Evolutionary conservation across 1,140 invertebrate species (phyloP).

Genomic region (Apis laboriosa): DNA sequence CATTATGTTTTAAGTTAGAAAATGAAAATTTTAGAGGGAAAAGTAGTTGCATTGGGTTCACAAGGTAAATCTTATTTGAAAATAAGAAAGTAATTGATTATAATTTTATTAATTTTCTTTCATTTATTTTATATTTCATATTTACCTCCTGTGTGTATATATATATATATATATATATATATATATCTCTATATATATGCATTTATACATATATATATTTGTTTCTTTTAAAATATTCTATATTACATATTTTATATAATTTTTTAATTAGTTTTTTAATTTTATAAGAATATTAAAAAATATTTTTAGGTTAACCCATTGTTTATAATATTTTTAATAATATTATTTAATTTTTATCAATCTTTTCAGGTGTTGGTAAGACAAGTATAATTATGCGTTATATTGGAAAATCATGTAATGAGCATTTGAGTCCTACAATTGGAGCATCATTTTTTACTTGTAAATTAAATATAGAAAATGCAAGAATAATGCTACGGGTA

Average conservation of each 20-base stretch:
- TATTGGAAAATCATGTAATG: conserved; percentile 88
- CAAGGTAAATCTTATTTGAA: conserved; percentile 84
- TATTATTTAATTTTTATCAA: neutral
- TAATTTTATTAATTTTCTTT: neutral
- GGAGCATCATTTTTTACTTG: conserved; percentile 94
- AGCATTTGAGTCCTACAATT: conserved; percentile 89
- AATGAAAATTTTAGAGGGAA: conserved; percentile 86
- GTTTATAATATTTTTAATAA: neutral
- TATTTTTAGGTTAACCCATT: neutral
- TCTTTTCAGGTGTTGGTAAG: conserved; percentile 91
- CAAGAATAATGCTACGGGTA: conserved; percentile 88
- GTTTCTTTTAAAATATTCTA: neutral
- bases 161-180: too few relatives aligned
- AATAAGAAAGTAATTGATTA: neutral
- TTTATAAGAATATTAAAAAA: neutral
- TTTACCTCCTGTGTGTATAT: too few relatives aligned
- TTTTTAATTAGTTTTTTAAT: neutral
- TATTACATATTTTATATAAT: neutral
- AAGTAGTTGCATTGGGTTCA: conserved; percentile 90
- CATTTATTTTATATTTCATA: too few relatives aligned
- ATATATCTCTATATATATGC: too few relatives aligned
- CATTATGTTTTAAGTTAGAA: neutral
- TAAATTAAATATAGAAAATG: conserved; percentile 87
- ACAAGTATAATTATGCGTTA: conserved; percentile 91
- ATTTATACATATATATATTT: too few relatives aligned